A percentile compares a stretch with the other conserved stretches of the same genome.
Evolutionary conservation across 2,888 invertebrate genomes (phyloP).

Genomic region (Mayetiola destructor): DNA sequence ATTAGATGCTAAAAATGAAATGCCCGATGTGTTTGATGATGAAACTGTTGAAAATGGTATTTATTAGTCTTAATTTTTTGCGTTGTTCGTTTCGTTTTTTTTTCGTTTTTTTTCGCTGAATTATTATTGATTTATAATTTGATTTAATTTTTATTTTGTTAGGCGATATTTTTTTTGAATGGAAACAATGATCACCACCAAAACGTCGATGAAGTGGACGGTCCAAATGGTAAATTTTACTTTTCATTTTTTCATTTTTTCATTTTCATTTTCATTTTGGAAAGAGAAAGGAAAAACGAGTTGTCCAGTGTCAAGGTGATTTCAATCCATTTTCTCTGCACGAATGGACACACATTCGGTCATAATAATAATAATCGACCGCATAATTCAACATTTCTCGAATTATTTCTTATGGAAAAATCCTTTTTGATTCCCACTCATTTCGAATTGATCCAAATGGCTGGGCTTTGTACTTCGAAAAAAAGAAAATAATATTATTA

Average conservation of each 20-base stretch:
- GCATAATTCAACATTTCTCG: too few relatives aligned
- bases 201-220: conserved; percentile 7
- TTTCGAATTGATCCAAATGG: too few relatives aligned
- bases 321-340: too few relatives aligned
- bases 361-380: too few relatives aligned
- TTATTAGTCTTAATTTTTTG: conserved; percentile 1
- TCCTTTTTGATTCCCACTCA: not conserved
- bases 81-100: not conserved
- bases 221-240: conserved; percentile 6
- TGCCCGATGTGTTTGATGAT: conserved; percentile 21
- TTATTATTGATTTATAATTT: not conserved
- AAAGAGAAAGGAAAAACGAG: too few relatives aligned
- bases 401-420: too few relatives aligned
- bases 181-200: not conserved
- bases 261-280: too few relatives aligned
- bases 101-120: conserved; percentile 5
- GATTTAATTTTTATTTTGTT: conserved; percentile 19
- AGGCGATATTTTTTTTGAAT: conserved; percentile 21
- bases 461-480: too few relatives aligned
- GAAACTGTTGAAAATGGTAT: conserved; percentile 18
- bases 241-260: not conserved
- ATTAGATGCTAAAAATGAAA: conserved; percentile 36
- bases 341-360: too few relatives aligned
- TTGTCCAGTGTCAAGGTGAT: too few relatives aligned
- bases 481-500: too few relatives aligned